A percentile compares a stretch with the other conserved stretches of the same genome.
Conservation (phyloP, 2,113 vertebrate species). For the Brevimyrus niger region DNA sequence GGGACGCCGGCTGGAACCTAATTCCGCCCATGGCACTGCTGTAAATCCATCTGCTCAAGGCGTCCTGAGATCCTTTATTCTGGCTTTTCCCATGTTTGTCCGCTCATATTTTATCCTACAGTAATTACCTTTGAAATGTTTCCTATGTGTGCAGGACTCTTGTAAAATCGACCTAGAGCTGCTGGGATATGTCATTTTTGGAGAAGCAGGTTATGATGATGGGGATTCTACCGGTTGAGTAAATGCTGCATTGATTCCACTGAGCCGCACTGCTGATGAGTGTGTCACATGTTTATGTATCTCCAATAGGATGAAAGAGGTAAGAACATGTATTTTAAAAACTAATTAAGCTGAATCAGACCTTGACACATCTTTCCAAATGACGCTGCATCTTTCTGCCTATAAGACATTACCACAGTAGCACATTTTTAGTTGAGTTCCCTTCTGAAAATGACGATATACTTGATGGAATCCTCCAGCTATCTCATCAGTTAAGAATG, state of each 20-base stretch:
- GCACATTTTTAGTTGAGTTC: neutral
- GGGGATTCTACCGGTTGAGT: neutral
- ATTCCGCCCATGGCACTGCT: neutral
- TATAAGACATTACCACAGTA: neutral
- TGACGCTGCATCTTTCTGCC: neutral
- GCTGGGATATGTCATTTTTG: neutral
- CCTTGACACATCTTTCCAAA: too few relatives aligned
- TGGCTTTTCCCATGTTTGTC: neutral
- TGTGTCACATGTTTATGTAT: neutral
- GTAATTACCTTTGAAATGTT: slow-evolving; percentile 1
- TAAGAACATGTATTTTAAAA: neutral
- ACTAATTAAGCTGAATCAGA: neutral
- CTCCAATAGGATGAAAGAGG: neutral
- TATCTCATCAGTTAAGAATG: neutral
- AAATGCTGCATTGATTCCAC: neutral
- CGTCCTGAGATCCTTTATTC: neutral
- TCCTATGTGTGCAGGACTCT: neutral
- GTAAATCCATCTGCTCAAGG: neutral
- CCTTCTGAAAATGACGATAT: neutral
- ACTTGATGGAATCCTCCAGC: neutral
- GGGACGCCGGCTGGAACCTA: neutral
- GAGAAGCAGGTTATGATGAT: neutral
- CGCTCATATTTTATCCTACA: neutral
- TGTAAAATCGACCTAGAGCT: slow-evolving; percentile 15
- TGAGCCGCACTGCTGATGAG: neutral